Evolutionary conservation across 2,797 vertebrate species (phyloP).

Genomic region (Chrysocyon brachyurus): DNA sequence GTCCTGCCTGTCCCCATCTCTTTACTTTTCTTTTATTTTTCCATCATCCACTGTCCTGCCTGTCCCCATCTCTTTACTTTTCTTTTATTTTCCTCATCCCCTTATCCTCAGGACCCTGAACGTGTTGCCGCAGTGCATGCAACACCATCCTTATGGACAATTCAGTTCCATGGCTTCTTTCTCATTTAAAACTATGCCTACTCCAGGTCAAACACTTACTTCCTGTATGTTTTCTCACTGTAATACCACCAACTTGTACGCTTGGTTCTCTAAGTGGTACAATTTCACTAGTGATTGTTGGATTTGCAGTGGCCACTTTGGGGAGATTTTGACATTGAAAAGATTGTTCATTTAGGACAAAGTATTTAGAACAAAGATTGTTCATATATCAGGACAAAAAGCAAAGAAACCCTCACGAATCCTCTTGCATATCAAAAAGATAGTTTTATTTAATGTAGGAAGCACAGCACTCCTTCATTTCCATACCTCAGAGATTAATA

Average conservation of each 20-base stretch:
- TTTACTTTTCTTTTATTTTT: too few species aligned
- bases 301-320: background rate
- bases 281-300: background rate
- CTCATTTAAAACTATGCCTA: background rate
- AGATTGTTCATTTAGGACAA: background rate
- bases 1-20: too few species aligned
- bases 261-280: background rate
- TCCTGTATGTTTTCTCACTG: background rate
- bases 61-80: too few species aligned
- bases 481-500: background rate
- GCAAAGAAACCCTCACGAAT: background rate
- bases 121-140: too few species aligned
- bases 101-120: too few species aligned
- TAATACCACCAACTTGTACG: background rate
- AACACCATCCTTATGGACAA: background rate
- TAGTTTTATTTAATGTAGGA: background rate
- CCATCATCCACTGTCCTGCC: too few species aligned
- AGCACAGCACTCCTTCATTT: background rate
- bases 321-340: background rate
- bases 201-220: background rate
- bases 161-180: background rate
- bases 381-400: background rate
- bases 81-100: too few species aligned
- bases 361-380: background rate
- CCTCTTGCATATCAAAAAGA: background rate